These are phyloP conservation scores for Thunnus thynnus DNA, from an alignment of 2,113 vertebrate genomes.

Conservation along the genomic window DNA sequence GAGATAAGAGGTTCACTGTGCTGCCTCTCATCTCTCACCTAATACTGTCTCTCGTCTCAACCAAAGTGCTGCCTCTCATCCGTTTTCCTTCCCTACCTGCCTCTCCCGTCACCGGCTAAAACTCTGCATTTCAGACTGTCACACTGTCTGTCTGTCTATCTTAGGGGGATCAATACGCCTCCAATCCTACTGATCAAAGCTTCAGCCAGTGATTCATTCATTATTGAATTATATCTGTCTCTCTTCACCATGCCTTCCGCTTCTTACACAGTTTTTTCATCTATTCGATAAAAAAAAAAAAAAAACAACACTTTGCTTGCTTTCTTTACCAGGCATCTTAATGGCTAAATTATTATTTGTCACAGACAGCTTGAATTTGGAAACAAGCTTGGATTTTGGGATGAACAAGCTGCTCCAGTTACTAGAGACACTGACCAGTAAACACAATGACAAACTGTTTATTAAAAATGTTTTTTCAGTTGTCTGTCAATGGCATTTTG, in stretches of 20 bases:
- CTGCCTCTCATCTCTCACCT: constrained; percentile 15
- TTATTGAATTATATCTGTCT: constrained; percentile 58
- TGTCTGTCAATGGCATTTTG: background rate
- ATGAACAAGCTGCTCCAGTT: constrained; percentile 25
- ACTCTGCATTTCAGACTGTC: constrained; percentile 48
- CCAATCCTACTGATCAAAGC: constrained; percentile 77
- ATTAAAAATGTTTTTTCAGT: background rate
- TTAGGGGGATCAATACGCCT: constrained; percentile 64
- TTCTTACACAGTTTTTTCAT: constrained; percentile 49
- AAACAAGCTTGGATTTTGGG: constrained; percentile 9
- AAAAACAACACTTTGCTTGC: background rate
- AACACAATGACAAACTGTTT: background rate
- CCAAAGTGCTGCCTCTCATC: constrained; percentile 5
- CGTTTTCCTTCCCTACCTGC: constrained; percentile 1
- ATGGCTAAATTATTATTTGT: background rate
- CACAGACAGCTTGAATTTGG: background rate
- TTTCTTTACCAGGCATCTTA: background rate
- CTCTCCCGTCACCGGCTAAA: constrained; percentile 29
- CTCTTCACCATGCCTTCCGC: constrained; percentile 24
- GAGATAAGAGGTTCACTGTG: constrained; percentile 20
- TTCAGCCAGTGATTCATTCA: constrained; percentile 70
- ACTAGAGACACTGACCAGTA: background rate
- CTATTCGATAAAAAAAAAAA: constrained; percentile 4
- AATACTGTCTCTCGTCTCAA: constrained; percentile 1
- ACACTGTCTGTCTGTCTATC: constrained; percentile 13